phyloP scores from a whole-genome alignment of 2,113 vertebrate species.

The Hippocampus comes region DNA sequence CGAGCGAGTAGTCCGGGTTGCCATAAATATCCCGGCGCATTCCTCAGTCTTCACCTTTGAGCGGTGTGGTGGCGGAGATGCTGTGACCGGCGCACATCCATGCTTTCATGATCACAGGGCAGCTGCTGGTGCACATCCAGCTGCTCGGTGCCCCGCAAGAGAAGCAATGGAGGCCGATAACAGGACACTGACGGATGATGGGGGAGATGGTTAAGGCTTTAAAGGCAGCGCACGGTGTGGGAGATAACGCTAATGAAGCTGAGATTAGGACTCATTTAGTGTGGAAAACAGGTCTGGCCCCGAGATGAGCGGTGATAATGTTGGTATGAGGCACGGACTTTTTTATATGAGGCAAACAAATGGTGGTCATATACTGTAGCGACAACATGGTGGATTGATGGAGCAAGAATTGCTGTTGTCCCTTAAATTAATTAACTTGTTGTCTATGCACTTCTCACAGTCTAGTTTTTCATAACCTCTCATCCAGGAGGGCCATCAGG shows the following conservation, averaged over 20 bases:
- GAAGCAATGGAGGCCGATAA: conserved; percentile 58
- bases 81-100: conserved; percentile 46
- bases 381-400: not conserved
- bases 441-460: not conserved
- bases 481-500: too few species aligned
- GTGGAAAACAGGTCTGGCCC: conserved; percentile 9
- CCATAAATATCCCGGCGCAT: conserved; percentile 64
- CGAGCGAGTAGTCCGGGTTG: conserved; percentile 52
- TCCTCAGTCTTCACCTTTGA: conserved; percentile 59
- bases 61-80: conserved; percentile 43
- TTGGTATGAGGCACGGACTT: conserved; percentile 11
- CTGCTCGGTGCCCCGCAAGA: conserved; percentile 50
- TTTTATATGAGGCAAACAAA: not conserved
- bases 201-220: conserved; percentile 53
- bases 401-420: too few species aligned
- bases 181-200: conserved; percentile 64
- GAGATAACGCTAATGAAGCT: conserved; percentile 47
- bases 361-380: not conserved
- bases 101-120: conserved; percentile 68
- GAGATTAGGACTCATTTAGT: conserved; percentile 39
- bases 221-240: conserved; percentile 50
- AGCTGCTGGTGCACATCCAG: conserved; percentile 50
- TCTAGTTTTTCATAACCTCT: too few species aligned
- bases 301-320: conserved; percentile 45
- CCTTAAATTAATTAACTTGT: not conserved